Base-by-base conservation (phyloP, 2,113 vertebrate genomes). In the Hemicordylus capensis region DNA sequence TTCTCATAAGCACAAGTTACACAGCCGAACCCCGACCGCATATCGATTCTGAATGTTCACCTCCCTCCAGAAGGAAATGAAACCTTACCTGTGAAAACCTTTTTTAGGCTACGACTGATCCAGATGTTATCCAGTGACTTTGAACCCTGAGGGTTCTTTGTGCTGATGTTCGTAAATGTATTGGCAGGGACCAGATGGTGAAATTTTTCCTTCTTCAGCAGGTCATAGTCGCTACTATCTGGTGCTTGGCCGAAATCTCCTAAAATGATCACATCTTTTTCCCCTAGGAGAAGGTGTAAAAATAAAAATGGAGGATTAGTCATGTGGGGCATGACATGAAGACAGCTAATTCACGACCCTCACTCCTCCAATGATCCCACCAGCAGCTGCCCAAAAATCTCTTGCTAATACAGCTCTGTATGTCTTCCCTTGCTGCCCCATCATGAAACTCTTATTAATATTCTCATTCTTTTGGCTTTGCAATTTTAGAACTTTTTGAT, bases 161-260 rank as follows among this genome's bases (percentile, higher is more conserved):
- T 99, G 97, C 98, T 97, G 95, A 99, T 99, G 95, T 99, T 98
- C 81, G 98, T 99, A 95, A 97, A 98, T 76, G 96, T 97, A 69
- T 93, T 96, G 0, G 97, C 95, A 0, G 98, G 96, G 14, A 99
- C 76, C 81, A 99, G 93, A 24, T 95, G 95, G 9, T 95, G 93
- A 88, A 99, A 97, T 66, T 97, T 98, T 88, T 99, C 98, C 88
- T 97, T 99, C 67, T 96, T 97, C 93, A 99, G 93, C 0, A 97
- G 31, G 58, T 99, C 98, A 1, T 96, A 93, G 88, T 98, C 97
- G 0, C 94, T 94, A 92, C 96, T 97, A 80, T 99, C 98, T 0
- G 98, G 97, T 9, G 97, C 90, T 85, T 95, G 96, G 86, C 97
- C 97, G 44, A 99, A 99, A 83, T 98, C 96, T 51, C 98, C 98